Conservation (phyloP, 1,140 invertebrate species). For the Cardiocondyla obscurior region DNA sequence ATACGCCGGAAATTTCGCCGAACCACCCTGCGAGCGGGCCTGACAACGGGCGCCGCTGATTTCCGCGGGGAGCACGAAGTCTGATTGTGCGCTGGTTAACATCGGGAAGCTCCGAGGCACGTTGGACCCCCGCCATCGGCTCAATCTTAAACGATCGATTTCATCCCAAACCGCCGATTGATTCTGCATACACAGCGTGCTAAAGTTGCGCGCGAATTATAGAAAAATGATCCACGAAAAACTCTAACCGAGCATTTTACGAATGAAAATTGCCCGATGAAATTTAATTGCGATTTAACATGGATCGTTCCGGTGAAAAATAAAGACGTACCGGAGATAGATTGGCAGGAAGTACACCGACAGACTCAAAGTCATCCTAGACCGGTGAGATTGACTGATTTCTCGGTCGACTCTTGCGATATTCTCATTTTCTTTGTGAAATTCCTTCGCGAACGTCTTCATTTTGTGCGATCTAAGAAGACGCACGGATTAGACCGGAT, state of each 20-base stretch:
- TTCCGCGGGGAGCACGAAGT: slow-evolving; percentile 74
- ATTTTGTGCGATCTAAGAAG: background rate
- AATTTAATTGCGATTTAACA: too few relatives aligned
- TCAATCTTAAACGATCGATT: slow-evolving; percentile 28
- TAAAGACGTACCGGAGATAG: slow-evolving; percentile 42
- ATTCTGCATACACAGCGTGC: background rate
- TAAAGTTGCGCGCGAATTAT: background rate
- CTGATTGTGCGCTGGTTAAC: slow-evolving; percentile 15
- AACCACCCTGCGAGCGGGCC: slow-evolving; percentile 39
- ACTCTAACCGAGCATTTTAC: too few relatives aligned
- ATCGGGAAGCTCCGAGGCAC: slow-evolving; percentile 43
- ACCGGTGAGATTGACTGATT: slow-evolving; percentile 67
- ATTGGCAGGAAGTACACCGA: slow-evolving; percentile 57
- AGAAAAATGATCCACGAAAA: too few relatives aligned
- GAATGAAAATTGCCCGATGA: too few relatives aligned
- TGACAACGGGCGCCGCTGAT: slow-evolving; percentile 73
- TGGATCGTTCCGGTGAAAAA: slow-evolving; percentile 37
- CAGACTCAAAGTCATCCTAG: slow-evolving; percentile 69
- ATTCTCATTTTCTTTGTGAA: slow-evolving; percentile 58
- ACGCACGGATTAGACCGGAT: background rate
- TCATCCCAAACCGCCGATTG: background rate
- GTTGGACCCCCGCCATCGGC: too few relatives aligned
- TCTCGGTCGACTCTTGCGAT: slow-evolving; percentile 49
- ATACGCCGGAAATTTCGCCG: slow-evolving; percentile 77
- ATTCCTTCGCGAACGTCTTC: slow-evolving; percentile 36